Percentiles rank a stretch among this genome's conserved stretches.
phyloP scores from a whole-genome alignment of 2,113 vertebrate species.

The Anguilla japonica region DNA sequence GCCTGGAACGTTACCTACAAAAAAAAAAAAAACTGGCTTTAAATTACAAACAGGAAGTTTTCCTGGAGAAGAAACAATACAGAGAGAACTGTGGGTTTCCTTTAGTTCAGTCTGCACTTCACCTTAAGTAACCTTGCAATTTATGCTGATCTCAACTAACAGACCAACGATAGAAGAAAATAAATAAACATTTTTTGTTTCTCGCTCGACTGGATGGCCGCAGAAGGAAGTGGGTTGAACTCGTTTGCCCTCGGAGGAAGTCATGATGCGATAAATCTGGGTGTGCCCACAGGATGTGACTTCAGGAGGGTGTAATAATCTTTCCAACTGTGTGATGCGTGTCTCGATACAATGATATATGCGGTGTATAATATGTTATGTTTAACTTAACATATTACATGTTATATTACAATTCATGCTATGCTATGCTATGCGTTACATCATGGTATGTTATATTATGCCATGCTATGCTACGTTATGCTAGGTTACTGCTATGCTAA shows the following conservation, averaged over 20 bases:
- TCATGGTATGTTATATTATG: no score
- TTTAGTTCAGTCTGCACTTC: no score
- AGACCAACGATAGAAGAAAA: background rate
- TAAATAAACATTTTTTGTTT: background rate
- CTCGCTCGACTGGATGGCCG: background rate
- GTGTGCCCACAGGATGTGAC: background rate
- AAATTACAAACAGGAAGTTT: constrained; percentile 2
- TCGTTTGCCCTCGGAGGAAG: background rate
- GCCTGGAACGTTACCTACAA: constrained; percentile 96
- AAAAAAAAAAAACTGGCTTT: constrained; percentile 39
- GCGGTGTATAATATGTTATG: background rate
- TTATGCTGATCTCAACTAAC: background rate
- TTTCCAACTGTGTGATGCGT: no score
- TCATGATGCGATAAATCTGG: background rate
- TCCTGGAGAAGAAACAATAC: no score
- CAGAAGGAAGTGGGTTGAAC: background rate
- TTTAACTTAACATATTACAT: no score
- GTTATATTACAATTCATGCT: no score
- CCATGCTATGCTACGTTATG: no score
- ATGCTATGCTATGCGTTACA: no score
- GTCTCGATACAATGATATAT: background rate
- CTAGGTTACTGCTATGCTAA: no score
- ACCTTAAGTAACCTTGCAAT: background rate
- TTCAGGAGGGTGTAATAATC: no score
- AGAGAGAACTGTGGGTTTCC: background rate